phyloP scores from a whole-genome alignment of 2,888 invertebrate genomes.

The Ypsolopha scabrella region DNA sequence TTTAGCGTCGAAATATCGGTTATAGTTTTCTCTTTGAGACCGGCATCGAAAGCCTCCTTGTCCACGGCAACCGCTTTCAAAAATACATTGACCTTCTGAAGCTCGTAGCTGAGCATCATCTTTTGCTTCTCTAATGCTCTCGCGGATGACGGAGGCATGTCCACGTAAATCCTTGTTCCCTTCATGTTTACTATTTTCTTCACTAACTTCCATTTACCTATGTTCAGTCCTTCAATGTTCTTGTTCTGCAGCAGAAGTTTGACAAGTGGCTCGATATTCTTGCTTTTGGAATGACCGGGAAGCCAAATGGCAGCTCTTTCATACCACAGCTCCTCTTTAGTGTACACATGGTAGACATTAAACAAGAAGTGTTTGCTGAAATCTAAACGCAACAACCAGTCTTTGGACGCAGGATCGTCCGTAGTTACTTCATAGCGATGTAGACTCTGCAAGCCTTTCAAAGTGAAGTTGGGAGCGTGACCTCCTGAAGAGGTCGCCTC shows the following conservation, averaged over 20 bases:
- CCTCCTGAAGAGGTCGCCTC: conserved; percentile 25
- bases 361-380: conserved; percentile 35
- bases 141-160: conserved; percentile 52
- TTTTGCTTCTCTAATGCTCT: conserved; percentile 40
- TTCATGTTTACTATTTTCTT: conserved; percentile 42
- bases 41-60: conserved; percentile 45
- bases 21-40: conserved; percentile 28
- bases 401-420: conserved; percentile 30
- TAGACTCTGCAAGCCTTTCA: conserved; percentile 40
- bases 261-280: conserved; percentile 36
- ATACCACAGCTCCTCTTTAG: conserved; percentile 52
- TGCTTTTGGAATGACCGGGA: conserved; percentile 44
- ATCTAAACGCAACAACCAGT: conserved; percentile 45
- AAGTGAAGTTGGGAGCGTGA: conserved; percentile 42
- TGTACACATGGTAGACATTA: conserved; percentile 45
- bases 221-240: conserved; percentile 29
- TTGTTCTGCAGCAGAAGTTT: conserved; percentile 51
- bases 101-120: conserved; percentile 51
- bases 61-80: conserved; percentile 51
- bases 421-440: conserved; percentile 42
- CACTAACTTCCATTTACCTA: conserved; percentile 54
- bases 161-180: conserved; percentile 52
- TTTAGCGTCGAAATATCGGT: conserved; percentile 17
- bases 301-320: conserved; percentile 58
- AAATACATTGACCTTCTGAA: conserved; percentile 52